Base-by-base conservation (phyloP, 1,140 invertebrate species). In the Drosophila novamexicana region DNA sequence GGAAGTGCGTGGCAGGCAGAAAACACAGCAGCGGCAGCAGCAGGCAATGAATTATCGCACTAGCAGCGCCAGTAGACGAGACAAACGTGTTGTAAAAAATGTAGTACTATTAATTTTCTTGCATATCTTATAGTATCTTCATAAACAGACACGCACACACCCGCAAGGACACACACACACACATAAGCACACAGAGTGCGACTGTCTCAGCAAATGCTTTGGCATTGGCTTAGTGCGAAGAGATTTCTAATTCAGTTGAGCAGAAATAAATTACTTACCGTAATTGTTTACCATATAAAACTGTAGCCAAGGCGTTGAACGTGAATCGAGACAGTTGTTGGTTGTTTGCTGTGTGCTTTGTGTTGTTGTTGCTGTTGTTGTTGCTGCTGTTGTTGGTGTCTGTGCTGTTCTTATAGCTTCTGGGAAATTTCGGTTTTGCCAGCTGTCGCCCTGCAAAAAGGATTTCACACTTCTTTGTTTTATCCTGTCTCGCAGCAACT, bases 1-100 rank as follows among this genome's bases (percentile, higher is more conserved):
- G 79, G 79, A 86, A 88, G 79, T 86, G 82, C 82, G 82, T 89
- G 84, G 84, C 69, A 75, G 47, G 37, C 77, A 80, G 54, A 69
- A 50, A 71, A 47, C 29, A 10, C 14, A 59, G 50, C 50, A 59
- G 32, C 14, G 40, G 59, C 42, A 59, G 50, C 29, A 57, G 58
- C 83, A 66, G 79, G 83, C 83, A 88, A 86, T 86, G 83, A 86
- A 89, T 86, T 88, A 86, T 86, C 83, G 83, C 83, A 86, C 84
- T 83, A 86, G 77, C 72, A 71, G 82, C 65, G 76, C 65, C 75
- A 79, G 83, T 76, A 79, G 79, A 77, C 80, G 83, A 86, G 83
- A 88, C 84, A 88, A 86, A 88, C 88, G 84, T 88, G 84, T 88
- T 88, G 84, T 88, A 89, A 88, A 88, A 89, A 88, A 88, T 88